Conservation (phyloP, 2,113 vertebrate genomes). For the Hypocryptadius cinnamomeus region DNA sequence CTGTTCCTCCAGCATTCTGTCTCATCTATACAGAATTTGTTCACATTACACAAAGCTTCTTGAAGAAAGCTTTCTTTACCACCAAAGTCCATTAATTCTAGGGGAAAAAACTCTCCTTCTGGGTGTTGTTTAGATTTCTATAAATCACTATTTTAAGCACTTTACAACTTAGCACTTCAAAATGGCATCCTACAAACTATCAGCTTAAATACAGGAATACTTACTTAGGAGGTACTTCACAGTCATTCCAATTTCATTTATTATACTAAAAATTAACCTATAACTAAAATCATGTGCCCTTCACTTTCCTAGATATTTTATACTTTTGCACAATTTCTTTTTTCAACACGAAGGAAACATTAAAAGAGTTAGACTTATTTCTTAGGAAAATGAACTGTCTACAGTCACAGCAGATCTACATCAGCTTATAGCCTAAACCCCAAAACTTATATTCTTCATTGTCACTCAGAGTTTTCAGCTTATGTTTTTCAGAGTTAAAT, state of each 20-base stretch:
- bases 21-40: neutral
- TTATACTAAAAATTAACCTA: neutral
- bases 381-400: neutral
- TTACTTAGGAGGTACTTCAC: neutral
- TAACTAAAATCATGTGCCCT: neutral
- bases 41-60: neutral
- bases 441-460: neutral
- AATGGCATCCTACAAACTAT: neutral
- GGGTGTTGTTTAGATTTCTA: neutral
- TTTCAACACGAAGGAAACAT: neutral
- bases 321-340: neutral
- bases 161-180: neutral
- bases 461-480: neutral
- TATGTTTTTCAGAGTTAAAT: neutral
- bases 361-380: neutral
- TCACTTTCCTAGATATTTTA: neutral
- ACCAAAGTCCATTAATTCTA: neutral
- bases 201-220: neutral
- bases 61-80: neutral
- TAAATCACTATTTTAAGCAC: neutral
- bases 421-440: neutral
- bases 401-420: neutral
- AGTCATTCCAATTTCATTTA: neutral
- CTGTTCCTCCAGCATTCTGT: neutral
- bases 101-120: neutral